phyloP scores from a whole-genome alignment of 2,888 invertebrate genomes.

The Pristionchus fissidentatus region DNA sequence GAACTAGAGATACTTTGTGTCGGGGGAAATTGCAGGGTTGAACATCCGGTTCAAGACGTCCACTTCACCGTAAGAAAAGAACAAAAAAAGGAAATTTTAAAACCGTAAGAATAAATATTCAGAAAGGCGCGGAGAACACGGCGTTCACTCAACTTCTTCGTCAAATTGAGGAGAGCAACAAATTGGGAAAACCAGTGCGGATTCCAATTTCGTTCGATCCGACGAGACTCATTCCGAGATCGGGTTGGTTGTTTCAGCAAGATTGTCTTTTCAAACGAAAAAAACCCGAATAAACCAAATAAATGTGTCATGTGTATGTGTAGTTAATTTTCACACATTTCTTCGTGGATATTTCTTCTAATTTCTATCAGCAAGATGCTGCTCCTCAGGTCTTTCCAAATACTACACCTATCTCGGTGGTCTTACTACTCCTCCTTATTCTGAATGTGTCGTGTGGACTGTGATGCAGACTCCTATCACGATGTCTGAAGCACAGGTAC shows the following conservation, averaged over 20 bases:
- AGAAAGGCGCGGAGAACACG: conserved; percentile 60
- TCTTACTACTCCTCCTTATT: conserved; percentile 76
- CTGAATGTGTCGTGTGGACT: conserved; percentile 76
- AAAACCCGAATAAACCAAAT: too few relatives aligned
- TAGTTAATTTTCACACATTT: too few relatives aligned
- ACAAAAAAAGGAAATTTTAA: neutral
- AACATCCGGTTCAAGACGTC: neutral
- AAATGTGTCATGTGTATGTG: too few relatives aligned
- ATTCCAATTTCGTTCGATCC: conserved; percentile 37
- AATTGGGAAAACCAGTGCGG: neutral
- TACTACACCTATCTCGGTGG: conserved; percentile 77
- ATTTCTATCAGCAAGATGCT: too few relatives aligned
- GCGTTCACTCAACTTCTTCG: conserved; percentile 61
- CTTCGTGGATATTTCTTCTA: too few relatives aligned
- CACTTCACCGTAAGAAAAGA: neutral
- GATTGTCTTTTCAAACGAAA: too few relatives aligned
- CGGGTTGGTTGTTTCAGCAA: neutral
- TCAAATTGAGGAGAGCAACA: conserved; percentile 50
- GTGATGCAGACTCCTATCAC: conserved; percentile 75
- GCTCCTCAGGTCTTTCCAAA: conserved; percentile 54
- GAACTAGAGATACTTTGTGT: too few relatives aligned
- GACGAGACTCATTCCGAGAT: conserved; percentile 31
- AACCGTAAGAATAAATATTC: neutral
- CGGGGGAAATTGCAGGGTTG: neutral
- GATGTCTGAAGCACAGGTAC: conserved; percentile 69